Base-by-base conservation (phyloP, 2,797 vertebrate species). In the Pogoniulus pusillus region DNA sequence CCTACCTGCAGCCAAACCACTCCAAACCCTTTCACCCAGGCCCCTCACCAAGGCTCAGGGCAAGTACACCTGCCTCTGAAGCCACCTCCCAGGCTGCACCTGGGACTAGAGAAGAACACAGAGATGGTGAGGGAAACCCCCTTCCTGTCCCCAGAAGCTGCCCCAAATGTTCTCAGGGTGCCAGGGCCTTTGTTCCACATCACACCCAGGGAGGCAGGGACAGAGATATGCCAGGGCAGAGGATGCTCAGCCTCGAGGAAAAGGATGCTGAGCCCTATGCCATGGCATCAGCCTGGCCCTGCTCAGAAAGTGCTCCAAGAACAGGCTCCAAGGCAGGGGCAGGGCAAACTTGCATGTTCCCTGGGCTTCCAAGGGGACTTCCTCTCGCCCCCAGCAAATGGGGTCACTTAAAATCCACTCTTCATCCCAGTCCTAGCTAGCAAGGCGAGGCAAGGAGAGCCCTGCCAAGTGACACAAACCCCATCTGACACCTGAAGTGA, bases 401-500 rank as follows among this genome's bases (percentile, higher is more conserved):
- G 8, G 18, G 11, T 43, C 3, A 2, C 82, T 85, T 76, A 7
- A 63, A 81, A 82, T 34, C 14, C 2, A 0, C 26, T 73, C n/a
- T 75, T 88, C 2, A 1, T 59, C 39, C 60, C 4, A 0, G 29
- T 45, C 39, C 35, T 24, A 63, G 59, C 19, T 63, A 34, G 32
- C 0, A 0, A 76, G 70, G 19, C 0, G 0, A 75, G 70, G 22
- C 0, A 0, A 45, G 27, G 55, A 71, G 64, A 74, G n/a, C 32
- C 47, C 49, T 5, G 7, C 34, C 0, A 0, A 86, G 83, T 85
- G 83, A 95, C 76, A 90, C 71, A 94, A 91, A 95, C 68, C 75
- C 64, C n/a, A 22, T 82, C 39, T 79, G 93, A 94, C 91, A 72
- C 78, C 90, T 90, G 91, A 95, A 91, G 66, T 55, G 83, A 95